phyloP scores from a whole-genome alignment of 2,888 invertebrate genomes.

The Orthonevra nobilis region DNA sequence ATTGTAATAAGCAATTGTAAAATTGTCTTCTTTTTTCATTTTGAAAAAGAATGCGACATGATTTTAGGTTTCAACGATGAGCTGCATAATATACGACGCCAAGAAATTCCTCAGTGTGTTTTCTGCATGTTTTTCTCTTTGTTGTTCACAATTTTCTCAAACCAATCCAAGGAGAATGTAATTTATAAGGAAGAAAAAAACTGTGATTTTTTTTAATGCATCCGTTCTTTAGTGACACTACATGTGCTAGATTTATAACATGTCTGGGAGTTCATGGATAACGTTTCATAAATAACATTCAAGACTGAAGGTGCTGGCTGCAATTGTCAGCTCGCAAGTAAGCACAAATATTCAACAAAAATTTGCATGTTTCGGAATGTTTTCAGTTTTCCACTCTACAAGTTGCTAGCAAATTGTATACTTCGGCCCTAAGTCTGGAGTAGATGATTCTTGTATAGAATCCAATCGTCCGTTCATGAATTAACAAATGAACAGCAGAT shows the following conservation, averaged over 20 bases:
- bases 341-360: not conserved
- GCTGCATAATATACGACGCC: constrained; percentile 17
- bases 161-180: constrained; percentile 9
- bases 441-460: too few species aligned
- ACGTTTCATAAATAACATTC: constrained; percentile 17
- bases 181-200: constrained; percentile 10
- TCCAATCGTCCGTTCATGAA: too few species aligned
- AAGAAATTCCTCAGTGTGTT: constrained; percentile 16
- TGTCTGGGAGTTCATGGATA: constrained; percentile 18
- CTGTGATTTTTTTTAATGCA: constrained; percentile 10
- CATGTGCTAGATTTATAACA: constrained; percentile 30
- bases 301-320: not conserved
- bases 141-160: constrained; percentile 1
- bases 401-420: too few species aligned
- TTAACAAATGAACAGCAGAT: too few species aligned
- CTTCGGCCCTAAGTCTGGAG: too few species aligned
- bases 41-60: constrained; percentile 14
- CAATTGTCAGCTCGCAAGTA: not conserved
- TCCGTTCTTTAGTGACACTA: constrained; percentile 18
- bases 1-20: constrained; percentile 13
- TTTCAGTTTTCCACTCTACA: too few species aligned
- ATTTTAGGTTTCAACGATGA: constrained; percentile 9
- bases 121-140: constrained; percentile 2
- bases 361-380: too few species aligned
- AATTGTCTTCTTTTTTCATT: not conserved